A percentile compares a stretch with the other conserved stretches of the same genome.
These are phyloP conservation scores for Sminthurinus aureus DNA, from an alignment of 2,888 invertebrate genomes.

Conservation along the genomic window DNA sequence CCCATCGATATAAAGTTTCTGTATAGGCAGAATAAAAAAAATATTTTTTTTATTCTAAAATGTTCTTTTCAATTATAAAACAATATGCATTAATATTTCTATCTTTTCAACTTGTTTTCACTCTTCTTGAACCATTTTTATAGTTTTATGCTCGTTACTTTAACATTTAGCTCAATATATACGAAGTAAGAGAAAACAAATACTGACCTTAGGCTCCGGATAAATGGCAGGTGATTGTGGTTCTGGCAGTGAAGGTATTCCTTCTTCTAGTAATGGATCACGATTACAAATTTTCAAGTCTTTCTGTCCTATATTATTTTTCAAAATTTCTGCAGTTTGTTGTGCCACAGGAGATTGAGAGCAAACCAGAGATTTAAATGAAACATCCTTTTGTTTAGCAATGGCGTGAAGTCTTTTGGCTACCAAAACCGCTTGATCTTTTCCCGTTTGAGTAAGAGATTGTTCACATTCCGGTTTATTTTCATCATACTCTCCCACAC, in stretches of 20 bases:
- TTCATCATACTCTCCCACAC: conserved; percentile 93
- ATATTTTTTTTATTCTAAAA: no score
- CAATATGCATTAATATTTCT: not conserved
- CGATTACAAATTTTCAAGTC: conserved; percentile 65
- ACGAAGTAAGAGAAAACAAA: not conserved
- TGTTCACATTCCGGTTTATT: conserved; percentile 77
- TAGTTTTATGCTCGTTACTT: not conserved
- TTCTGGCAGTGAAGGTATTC: conserved; percentile 93
- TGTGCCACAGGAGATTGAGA: conserved; percentile 94
- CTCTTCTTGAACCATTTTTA: not conserved
- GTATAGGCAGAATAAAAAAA: conserved; percentile 61
- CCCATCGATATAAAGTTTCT: conserved; percentile 93
- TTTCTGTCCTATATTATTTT: conserved; percentile 57
- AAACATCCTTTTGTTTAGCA: conserved; percentile 73
- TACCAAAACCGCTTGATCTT: conserved; percentile 80
- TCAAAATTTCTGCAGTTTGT: conserved; percentile 87
- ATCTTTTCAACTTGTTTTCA: no score
- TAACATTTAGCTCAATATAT: not conserved
- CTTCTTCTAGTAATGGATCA: conserved; percentile 85
- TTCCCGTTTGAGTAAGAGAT: conserved; percentile 80
- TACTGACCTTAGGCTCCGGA: conserved; percentile 33
- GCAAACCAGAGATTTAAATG: conserved; percentile 79
- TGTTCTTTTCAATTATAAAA: not conserved
- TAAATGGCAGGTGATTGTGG: conserved; percentile 67
- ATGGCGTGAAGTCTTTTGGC: conserved; percentile 73